These are phyloP conservation scores for Athalia circularis DNA, from an alignment of 2,888 invertebrate genomes.

Conservation along the genomic window DNA sequence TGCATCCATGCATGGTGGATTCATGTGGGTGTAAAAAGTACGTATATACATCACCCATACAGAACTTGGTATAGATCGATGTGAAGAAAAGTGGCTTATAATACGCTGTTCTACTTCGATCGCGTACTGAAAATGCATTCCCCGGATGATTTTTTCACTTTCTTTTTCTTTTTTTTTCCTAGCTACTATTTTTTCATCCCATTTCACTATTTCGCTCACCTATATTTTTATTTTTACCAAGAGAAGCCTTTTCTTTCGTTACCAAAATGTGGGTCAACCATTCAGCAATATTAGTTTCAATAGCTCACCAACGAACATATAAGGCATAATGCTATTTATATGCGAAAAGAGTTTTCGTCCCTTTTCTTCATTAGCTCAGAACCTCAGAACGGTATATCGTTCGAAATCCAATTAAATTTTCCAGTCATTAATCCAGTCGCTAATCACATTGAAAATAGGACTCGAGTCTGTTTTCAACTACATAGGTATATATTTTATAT, in stretches of 20 bases:
- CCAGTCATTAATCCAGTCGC: no score
- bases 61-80: not conserved
- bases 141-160: not conserved
- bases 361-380: no score
- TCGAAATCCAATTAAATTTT: no score
- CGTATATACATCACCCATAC: not conserved
- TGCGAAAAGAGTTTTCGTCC: no score
- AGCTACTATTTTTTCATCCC: no score
- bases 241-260: conserved; percentile 3
- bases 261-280: conserved; percentile 23
- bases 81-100: conserved; percentile 16
- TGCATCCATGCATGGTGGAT: not conserved
- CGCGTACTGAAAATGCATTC: conserved; percentile 27
- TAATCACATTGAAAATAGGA: no score
- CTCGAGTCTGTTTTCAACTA: no score
- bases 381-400: no score
- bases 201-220: no score
- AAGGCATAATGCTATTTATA: no score
- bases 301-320: not conserved
- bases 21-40: not conserved
- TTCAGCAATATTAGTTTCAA: conserved; percentile 9
- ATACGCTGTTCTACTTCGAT: conserved; percentile 12
- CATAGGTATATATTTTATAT: no score
- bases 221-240: not conserved
- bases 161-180: no score